Conservation (phyloP, 2,797 vertebrate species). For the Florisuga fusca region DNA sequence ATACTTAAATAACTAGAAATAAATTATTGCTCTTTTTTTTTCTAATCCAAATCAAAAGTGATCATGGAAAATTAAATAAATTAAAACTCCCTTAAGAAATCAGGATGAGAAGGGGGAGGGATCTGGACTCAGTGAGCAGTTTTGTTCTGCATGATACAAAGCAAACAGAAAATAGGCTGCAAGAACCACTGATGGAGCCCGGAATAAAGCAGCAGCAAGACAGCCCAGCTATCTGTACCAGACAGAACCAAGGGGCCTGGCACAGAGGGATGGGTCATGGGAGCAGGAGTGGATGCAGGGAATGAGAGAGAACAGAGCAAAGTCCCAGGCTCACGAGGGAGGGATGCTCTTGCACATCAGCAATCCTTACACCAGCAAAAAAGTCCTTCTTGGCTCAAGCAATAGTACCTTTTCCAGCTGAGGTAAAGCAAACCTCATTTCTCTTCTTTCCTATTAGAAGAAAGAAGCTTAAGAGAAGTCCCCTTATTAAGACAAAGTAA, state of each 20-base stretch:
- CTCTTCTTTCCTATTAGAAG: neutral
- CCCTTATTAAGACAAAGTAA: conserved; percentile 28
- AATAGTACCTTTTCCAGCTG: neutral
- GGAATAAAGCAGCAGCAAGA: neutral
- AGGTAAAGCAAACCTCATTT: neutral
- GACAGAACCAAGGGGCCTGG: neutral
- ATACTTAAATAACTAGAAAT: conserved; percentile 2
- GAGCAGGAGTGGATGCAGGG: neutral
- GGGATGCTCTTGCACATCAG: neutral
- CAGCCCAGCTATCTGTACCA: neutral
- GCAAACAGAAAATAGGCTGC: neutral
- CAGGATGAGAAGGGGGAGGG: neutral
- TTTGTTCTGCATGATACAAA: neutral
- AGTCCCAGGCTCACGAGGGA: neutral
- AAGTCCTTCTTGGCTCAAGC: neutral
- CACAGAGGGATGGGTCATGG: neutral
- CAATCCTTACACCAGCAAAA: neutral
- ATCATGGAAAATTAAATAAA: conserved; percentile 16
- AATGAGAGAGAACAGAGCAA: neutral
- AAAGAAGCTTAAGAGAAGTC: neutral
- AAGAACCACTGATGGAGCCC: neutral
- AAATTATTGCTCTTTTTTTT: conserved; percentile 10
- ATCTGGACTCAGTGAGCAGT: neutral
- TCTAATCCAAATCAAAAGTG: neutral
- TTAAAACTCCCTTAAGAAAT: neutral